Conservation (phyloP, 2,888 invertebrate genomes). For the Gasteruption jaculator region DNA sequence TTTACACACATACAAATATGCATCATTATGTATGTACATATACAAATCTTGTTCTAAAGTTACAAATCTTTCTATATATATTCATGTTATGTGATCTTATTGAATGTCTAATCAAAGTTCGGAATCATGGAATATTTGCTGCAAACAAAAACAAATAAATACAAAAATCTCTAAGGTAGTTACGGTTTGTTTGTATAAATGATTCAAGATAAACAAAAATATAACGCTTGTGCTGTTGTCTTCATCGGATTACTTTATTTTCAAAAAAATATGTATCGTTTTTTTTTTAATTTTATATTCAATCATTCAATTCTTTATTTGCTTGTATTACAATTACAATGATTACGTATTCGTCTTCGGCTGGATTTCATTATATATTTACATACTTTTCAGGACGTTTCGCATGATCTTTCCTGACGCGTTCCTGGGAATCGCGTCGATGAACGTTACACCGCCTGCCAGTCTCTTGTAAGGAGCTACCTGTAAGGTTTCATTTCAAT, state of each 20-base stretch:
- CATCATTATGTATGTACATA: slow-evolving; percentile 31
- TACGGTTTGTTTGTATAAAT: too few species aligned
- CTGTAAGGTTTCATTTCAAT: too few species aligned
- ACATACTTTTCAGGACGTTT: slow-evolving; percentile 52
- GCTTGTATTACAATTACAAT: too few species aligned
- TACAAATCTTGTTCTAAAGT: slow-evolving; percentile 38
- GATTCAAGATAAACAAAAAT: too few species aligned
- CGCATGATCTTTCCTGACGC: slow-evolving; percentile 74
- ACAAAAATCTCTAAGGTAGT: too few species aligned
- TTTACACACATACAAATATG: slow-evolving; percentile 1
- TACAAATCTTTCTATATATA: slow-evolving; percentile 42
- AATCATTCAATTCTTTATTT: too few species aligned
- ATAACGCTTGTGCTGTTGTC: too few species aligned
- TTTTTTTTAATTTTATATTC: too few species aligned
- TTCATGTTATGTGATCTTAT: slow-evolving; percentile 39
- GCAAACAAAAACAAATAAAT: too few species aligned
- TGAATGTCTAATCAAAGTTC: slow-evolving; percentile 42
- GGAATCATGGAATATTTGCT: slow-evolving; percentile 36
- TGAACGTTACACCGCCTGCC: slow-evolving; percentile 66
- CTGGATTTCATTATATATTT: not conserved
- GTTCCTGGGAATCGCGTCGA: slow-evolving; percentile 69
- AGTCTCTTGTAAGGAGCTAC: slow-evolving; percentile 71
- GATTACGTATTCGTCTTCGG: too few species aligned
- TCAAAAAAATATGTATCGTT: too few species aligned
- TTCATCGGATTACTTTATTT: too few species aligned